Base-by-base conservation (phyloP, 1,140 invertebrate genomes). In the Ctenoplectra terminalis region DNA sequence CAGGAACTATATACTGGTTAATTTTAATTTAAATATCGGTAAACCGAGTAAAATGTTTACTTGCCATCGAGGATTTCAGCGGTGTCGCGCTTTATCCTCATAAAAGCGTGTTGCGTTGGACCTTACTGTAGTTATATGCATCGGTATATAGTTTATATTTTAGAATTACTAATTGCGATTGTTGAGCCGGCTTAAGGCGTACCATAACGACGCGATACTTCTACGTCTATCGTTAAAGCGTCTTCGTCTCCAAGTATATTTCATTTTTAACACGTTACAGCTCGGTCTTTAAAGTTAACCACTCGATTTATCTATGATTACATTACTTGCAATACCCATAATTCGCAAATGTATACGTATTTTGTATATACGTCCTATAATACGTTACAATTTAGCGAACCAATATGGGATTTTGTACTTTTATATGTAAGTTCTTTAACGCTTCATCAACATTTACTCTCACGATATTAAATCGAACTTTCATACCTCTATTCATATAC, bases 141-240 rank as follows among this genome's bases (percentile, higher is more conserved):
- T 77, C 60, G 58, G 67, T 52, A 72, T 52, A 77, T 77, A 87
- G 76, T 76, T 81, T 84, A 87, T 87, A 77, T 84, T 84, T 77
- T 56, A 87, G 73, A 84, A 84, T 83, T 84, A 81, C 31, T 46
- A 78, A 54, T 56, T 87, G 54, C 63, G 11, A 26, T 76, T 83
- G 54, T 88, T 83, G 71, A 64, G 20, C 61, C 29, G 70, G 69
- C 43, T 76, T 56, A 69, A 61, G 79, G 64, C 56, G 23, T 37
- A 34, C 50, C 70, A 7, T 72, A 75, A 73, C 50, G 34, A 60
- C 43, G 58, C 37, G 64, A 61, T 82, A 73, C 71, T 87, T 80
- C 48, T 79, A 71, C 79, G 69, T 76, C 74, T 50, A 46, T 74
- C 34, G 69, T 48, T 54, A 20, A 84, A 74, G 29, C 48, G 61